Percentiles rank a stretch among this genome's conserved stretches.
phyloP scores from a whole-genome alignment of 2,113 vertebrate species.

The Ciconia boyciana region DNA sequence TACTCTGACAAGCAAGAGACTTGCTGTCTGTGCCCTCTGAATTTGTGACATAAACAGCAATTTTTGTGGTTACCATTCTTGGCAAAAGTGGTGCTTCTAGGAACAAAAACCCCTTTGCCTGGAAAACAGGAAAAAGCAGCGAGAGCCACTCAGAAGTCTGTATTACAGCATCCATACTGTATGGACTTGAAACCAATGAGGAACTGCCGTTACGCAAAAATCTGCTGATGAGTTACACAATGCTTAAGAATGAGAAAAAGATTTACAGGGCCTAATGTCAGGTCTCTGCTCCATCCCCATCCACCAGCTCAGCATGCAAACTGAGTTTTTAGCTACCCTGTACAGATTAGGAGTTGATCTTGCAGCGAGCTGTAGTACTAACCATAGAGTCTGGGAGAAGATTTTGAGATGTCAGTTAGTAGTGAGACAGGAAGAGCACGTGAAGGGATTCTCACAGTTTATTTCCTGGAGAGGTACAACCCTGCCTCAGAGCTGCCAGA shows the following conservation, averaged over 20 bases:
- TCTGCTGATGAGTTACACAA: background rate
- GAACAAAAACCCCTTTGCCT: slow-evolving; percentile 26
- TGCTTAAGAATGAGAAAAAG: background rate
- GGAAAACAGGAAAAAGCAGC: slow-evolving; percentile 45
- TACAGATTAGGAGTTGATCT: background rate
- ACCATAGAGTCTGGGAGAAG: background rate
- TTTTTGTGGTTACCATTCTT: slow-evolving; percentile 67
- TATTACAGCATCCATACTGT: background rate
- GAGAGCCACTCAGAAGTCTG: background rate
- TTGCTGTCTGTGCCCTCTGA: slow-evolving; percentile 37
- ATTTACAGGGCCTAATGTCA: background rate
- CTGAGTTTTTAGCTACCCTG: background rate
- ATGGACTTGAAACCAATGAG: slow-evolving; percentile 25
- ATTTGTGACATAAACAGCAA: slow-evolving; percentile 43
- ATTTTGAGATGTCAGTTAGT: background rate
- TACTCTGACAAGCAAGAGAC: background rate
- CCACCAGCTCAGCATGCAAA: background rate
- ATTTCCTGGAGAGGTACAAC: background rate
- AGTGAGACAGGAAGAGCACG: background rate
- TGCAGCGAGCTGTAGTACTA: background rate
- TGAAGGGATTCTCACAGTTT: background rate
- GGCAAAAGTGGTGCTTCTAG: slow-evolving; percentile 54
- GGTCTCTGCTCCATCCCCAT: background rate
- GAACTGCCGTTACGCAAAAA: background rate
- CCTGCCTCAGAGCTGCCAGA: background rate